Base-by-base conservation (phyloP, 2,888 invertebrate species). In the Stomorhina lunata region DNA sequence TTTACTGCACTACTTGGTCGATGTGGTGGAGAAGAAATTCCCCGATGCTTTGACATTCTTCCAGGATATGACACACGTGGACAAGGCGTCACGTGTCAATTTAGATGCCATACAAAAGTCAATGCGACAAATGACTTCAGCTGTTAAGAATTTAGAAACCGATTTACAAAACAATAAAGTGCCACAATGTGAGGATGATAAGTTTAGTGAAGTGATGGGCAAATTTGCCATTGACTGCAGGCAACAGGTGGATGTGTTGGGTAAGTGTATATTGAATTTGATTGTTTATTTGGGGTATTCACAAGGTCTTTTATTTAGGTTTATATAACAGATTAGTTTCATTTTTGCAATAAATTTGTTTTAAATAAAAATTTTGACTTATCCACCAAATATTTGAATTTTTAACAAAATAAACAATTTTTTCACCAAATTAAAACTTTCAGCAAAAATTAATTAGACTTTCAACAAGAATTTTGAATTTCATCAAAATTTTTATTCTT, bases 61-160 rank as follows among this genome's bases (percentile, higher is more conserved):
- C 0, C 97, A 97, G 85, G 99, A 99, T 89, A 93, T 99, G 90
- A 94, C 96, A 2, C 98, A 99, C 89, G 94, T 98, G 12, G 97
- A 98, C 90, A 95, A 95, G 88, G 98, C 99, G 22, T 96, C 97
- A 29, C 93, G 96, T 0, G 96, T 97, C 0, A 96, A 96, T 0
- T 92, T 96, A 90, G 97, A 97, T 90, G 94, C 93, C 79, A 93
- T 97, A 48, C 96, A 96, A 88, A 96, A 96, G 87, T 93, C 95
- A 0, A 92, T 97, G 85, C 94, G 95, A 86, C 95, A 95, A 88
- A 98, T 98, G 96, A 97, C 96, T 87, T 94, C 94, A 61, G 96
- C 95, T 85, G 94, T 98, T 25, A 94, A 95, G 84, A 95, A 98
- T 87, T 92, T 99, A 71, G 98, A 99, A 91, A 96, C 95, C 1